Percentiles rank a stretch among this genome's conserved stretches.
phyloP scores from a whole-genome alignment of 2,888 invertebrate species.

The Drosophila nigricruria region DNA sequence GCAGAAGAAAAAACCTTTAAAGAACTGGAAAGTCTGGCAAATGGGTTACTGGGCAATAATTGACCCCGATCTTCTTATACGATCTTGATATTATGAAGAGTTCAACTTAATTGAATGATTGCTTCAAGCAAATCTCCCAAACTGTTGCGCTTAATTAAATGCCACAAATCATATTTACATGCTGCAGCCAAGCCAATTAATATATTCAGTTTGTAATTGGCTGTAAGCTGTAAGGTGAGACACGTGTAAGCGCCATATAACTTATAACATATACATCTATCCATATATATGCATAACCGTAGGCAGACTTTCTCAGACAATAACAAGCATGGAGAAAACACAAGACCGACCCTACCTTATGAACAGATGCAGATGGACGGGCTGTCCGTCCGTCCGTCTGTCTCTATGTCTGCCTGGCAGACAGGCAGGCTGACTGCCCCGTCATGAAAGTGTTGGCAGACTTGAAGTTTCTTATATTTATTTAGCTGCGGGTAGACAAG shows the following conservation, averaged over 20 bases:
- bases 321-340: conserved; percentile 62
- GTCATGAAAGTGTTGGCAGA: conserved; percentile 48
- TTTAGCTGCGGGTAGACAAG: conserved; percentile 58
- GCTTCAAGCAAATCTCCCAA: background rate
- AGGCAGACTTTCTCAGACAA: conserved; percentile 57
- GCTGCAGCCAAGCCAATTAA: conserved; percentile 47
- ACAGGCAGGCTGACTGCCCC: conserved; percentile 19
- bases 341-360: conserved; percentile 45
- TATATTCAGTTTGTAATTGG: conserved; percentile 50
- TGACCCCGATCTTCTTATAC: background rate
- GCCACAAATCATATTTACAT: conserved; percentile 42
- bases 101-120: conserved; percentile 1
- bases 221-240: conserved; percentile 26
- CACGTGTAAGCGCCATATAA: conserved; percentile 52
- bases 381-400: background rate
- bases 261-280: background rate
- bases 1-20: background rate
- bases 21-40: conserved; percentile 1
- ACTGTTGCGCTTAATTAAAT: conserved; percentile 8
- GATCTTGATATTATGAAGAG: background rate
- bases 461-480: conserved; percentile 22
- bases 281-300: conserved; percentile 13
- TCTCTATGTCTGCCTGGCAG: background rate
- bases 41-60: conserved; percentile 6
- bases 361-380: conserved; percentile 25